phyloP scores from a whole-genome alignment of 2,797 vertebrate genomes.

The Parambassis ranga region DNA sequence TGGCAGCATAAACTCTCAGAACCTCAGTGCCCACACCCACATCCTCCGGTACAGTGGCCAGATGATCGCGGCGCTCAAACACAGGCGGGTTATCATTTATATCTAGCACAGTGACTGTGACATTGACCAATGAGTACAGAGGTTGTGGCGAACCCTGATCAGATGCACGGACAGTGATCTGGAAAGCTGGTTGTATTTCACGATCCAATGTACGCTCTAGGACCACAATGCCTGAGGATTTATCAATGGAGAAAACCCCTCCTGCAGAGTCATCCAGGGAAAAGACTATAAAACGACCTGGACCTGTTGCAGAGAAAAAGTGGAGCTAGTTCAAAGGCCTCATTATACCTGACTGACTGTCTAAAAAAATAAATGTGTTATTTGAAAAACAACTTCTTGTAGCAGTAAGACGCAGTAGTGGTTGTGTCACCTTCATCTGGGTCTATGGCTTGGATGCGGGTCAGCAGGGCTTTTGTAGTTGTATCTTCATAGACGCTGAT shows the following conservation, averaged over 20 bases:
- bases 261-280: conserved; percentile 85
- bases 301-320: conserved; percentile 71
- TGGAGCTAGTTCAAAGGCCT: neutral
- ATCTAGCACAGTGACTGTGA: conserved; percentile 93
- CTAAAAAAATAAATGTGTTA: no score
- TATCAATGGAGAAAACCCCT: conserved; percentile 91
- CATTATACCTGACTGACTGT: neutral
- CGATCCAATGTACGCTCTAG: conserved; percentile 91
- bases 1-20: conserved; percentile 90
- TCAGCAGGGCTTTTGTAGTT: conserved; percentile 89
- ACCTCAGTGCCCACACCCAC: conserved; percentile 86
- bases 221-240: conserved; percentile 87
- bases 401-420: neutral
- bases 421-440: conserved; percentile 86
- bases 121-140: conserved; percentile 85
- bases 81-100: conserved; percentile 97
- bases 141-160: conserved; percentile 85
- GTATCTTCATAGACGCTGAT: conserved; percentile 93
- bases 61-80: conserved; percentile 93
- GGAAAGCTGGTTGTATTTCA: conserved; percentile 89
- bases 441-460: conserved; percentile 92
- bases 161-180: conserved; percentile 86
- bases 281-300: conserved; percentile 89
- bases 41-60: conserved; percentile 90
- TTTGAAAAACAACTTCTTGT: neutral